A percentile compares a stretch with the other conserved stretches of the same genome.
Conservation (phyloP, 2,888 invertebrate species). For the Sarcophaga rosellei region DNA sequence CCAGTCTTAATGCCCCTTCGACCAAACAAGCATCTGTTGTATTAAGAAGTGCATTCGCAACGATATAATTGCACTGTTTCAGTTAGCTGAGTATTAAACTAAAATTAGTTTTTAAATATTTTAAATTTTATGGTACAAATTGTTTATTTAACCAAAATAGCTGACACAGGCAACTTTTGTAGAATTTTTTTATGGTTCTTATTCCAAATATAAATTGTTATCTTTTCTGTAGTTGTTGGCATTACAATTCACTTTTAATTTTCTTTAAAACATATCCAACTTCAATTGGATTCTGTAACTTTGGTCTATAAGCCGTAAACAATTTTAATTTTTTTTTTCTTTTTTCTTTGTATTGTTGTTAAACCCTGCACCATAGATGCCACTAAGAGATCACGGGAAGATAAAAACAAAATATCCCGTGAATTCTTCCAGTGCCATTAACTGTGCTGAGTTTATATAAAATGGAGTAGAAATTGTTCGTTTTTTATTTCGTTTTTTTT, state of each 20-base stretch:
- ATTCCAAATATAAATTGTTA: not conserved
- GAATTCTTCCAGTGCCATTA: slow-evolving; percentile 87
- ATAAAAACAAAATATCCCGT: slow-evolving; percentile 82
- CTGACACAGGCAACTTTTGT: not conserved
- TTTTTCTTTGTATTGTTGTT: slow-evolving; percentile 62
- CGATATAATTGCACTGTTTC: too few relatives aligned
- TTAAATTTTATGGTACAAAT: too few relatives aligned
- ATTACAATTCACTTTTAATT: not conserved
- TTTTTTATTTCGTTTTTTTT: not conserved
- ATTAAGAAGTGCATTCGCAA: too few relatives aligned
- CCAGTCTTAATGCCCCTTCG: too few relatives aligned
- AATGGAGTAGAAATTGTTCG: not conserved
- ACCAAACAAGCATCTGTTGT: too few relatives aligned
- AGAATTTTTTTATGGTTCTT: not conserved
- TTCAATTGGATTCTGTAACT: not conserved
- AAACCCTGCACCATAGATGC: slow-evolving; percentile 82
- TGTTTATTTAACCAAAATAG: not conserved
- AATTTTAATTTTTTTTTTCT: not conserved
- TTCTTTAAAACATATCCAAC: not conserved
- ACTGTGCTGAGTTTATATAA: slow-evolving; percentile 80
- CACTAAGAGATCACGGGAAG: slow-evolving; percentile 83
- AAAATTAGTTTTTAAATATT: too few relatives aligned
- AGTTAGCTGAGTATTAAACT: too few relatives aligned
- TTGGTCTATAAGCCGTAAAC: too few relatives aligned
- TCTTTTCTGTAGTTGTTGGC: not conserved